Percentiles rank a stretch among this genome's conserved stretches.
Conservation (phyloP, 2,797 vertebrate genomes). For the Oophaga sylvatica region DNA sequence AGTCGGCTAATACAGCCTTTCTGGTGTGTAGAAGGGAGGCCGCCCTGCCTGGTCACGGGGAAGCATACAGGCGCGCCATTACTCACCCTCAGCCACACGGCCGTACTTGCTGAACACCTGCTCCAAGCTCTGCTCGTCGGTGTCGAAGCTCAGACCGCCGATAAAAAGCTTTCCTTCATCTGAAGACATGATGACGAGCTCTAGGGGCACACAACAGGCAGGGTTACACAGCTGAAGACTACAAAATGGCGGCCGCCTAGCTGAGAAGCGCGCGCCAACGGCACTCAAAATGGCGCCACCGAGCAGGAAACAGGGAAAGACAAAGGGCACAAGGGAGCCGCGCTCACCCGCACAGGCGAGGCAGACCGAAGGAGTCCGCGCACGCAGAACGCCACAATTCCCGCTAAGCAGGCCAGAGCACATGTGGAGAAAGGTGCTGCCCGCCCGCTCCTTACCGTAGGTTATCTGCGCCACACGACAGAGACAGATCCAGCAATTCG, state of each 20-base stretch:
- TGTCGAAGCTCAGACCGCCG: constrained; percentile 84
- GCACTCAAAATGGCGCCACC: background rate
- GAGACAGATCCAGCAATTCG: background rate
- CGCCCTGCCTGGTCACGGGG: too few relatives aligned
- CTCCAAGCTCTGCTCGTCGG: constrained; percentile 80
- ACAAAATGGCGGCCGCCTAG: background rate
- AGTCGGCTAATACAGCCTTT: too few relatives aligned
- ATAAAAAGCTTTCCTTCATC: constrained; percentile 86
- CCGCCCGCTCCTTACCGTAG: background rate
- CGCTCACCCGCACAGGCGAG: too few relatives aligned
- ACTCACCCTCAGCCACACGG: constrained; percentile 78
- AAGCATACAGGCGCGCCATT: too few relatives aligned
- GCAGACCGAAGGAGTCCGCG: too few relatives aligned
- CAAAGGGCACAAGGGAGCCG: too few relatives aligned
- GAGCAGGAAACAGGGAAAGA: background rate
- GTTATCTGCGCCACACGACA: background rate
- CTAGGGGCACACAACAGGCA: background rate
- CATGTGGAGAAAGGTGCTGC: too few relatives aligned
- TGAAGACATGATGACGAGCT: constrained; percentile 40
- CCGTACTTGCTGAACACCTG: constrained; percentile 83
- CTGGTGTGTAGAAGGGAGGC: too few relatives aligned
- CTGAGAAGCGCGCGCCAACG: background rate
- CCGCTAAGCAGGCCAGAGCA: too few relatives aligned
- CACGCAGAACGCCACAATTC: too few relatives aligned
- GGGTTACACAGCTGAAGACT: background rate